A percentile compares a stretch with the other conserved stretches of the same genome.
These are phyloP conservation scores for Ethmia dodecea DNA, from an alignment of 2,888 invertebrate species.

Conservation along the genomic window DNA sequence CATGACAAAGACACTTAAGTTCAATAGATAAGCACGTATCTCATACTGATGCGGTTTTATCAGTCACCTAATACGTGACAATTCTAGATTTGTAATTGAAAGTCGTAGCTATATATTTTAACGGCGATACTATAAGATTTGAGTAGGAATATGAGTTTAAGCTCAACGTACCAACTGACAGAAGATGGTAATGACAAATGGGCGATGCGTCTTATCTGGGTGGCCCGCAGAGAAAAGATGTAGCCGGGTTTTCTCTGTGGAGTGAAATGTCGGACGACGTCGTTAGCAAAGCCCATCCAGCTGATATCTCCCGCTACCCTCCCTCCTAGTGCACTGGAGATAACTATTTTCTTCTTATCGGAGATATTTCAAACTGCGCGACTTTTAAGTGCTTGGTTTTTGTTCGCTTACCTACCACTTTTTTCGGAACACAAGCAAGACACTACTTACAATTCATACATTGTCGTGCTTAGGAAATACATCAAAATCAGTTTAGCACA, in stretches of 20 bases:
- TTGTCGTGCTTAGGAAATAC: too few species aligned
- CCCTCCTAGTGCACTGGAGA: constrained; percentile 34
- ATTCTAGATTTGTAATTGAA: too few species aligned
- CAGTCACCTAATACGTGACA: too few species aligned
- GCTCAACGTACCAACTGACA: constrained; percentile 28
- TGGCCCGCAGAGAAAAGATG: constrained; percentile 45
- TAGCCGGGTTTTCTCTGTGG: constrained; percentile 42
- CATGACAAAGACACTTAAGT: too few species aligned
- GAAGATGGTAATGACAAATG: constrained; percentile 61
- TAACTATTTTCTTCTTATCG: constrained; percentile 42
- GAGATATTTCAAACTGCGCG: constrained; percentile 31
- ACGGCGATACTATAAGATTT: too few species aligned
- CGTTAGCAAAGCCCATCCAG: constrained; percentile 50
- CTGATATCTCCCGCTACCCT: constrained; percentile 37
- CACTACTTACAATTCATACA: too few species aligned
- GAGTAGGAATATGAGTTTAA: constrained; percentile 28
- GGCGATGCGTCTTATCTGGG: constrained; percentile 49
- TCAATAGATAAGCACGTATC: too few species aligned
- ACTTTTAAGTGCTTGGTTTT: constrained; percentile 23
- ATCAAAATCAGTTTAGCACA: too few species aligned
- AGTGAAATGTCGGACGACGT: constrained; percentile 48
- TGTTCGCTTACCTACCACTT: too few species aligned
- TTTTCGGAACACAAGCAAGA: too few species aligned
- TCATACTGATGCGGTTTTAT: too few species aligned
- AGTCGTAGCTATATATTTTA: too few species aligned